Evolutionary conservation across 92 coral and sea anemone genomes (phyloP), one percentile per base, ranked within the genome.

Genomic region (Zoanthus sansibaricus): DNA sequence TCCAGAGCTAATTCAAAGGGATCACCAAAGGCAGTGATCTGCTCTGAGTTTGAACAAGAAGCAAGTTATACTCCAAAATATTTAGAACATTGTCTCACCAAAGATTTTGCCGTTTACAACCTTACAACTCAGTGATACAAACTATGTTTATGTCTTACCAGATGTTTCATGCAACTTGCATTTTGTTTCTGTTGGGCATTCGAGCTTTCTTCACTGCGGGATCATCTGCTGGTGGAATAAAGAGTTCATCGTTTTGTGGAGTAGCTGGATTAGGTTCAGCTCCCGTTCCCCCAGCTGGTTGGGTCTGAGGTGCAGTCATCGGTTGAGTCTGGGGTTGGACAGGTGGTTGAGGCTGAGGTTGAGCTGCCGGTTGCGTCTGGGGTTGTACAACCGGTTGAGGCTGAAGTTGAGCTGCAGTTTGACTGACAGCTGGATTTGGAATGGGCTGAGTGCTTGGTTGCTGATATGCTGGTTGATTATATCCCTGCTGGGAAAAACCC

Each of bases 181-280:
- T 25, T 15, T 14, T 47, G 11, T 64, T 13, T 16, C 55, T 49
- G 17, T 20, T 64, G 31, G 72, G 73, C 12, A 55, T 18, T 6
- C 48, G 49, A 13, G 20, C 12, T 66, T 75, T 21, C 75, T 80
- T 80, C 4, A 18, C 61, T 15, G 66, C 75, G 7, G 85, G 61
- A 42, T 49, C 85, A 42, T 80, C 85, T 10, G 85, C 61, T 9
- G 85, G 85, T 21, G 85, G 85, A 1, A 62, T 49, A 80, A 80
- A 80, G 44, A 80, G 14, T 20, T 80, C 85, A 11, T 80, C 85
- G 46, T 80, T 80, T 48, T 80, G 74, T 9, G 59, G 62, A 10
- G 9, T 59, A 25, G 75, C 18, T 66, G 75, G 75, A 69, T 11
- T 11, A 12, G 17, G 25, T 9, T 37, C 83, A 6, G 72, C 83